phyloP scores from a whole-genome alignment of 2,113 vertebrate species.

The Hymenochirus boettgeri region DNA sequence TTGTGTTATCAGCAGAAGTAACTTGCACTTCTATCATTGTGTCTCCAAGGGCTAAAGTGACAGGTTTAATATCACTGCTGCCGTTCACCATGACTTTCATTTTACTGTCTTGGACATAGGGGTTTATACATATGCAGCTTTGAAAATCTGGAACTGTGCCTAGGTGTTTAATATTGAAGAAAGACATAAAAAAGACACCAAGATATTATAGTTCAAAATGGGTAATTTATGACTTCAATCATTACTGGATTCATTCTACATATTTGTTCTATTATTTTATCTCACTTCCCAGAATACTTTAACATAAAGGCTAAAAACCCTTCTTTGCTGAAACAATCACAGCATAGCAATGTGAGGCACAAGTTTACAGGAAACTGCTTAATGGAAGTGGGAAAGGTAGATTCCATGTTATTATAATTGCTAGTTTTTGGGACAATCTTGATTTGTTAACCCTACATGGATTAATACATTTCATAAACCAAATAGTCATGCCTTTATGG shows the following conservation, averaged over 20 bases:
- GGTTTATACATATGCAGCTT: constrained; percentile 41
- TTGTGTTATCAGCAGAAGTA: constrained; percentile 61
- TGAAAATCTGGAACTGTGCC: constrained; percentile 49
- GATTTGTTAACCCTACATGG: no score
- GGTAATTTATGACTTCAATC: not conserved
- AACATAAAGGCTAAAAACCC: not conserved
- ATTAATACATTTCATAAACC: no score
- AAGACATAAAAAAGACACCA: not conserved
- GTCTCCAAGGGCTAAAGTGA: constrained; percentile 50
- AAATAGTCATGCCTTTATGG: no score
- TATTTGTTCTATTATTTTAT: not conserved
- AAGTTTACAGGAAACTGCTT: no score
- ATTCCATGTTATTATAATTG: no score
- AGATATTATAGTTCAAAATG: not conserved
- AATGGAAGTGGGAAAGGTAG: no score
- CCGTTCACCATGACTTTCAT: constrained; percentile 49
- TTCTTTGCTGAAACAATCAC: not conserved
- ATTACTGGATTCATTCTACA: not conserved
- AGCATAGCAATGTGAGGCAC: not conserved
- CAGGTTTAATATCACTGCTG: constrained; percentile 15
- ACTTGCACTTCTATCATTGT: constrained; percentile 52
- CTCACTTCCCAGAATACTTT: not conserved
- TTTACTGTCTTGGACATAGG: constrained; percentile 46
- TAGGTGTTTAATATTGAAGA: constrained; percentile 27
- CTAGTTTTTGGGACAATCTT: no score